These are phyloP conservation scores for Distichodus sexfasciatus DNA, from an alignment of 2,797 vertebrate genomes.

Conservation along the genomic window DNA sequence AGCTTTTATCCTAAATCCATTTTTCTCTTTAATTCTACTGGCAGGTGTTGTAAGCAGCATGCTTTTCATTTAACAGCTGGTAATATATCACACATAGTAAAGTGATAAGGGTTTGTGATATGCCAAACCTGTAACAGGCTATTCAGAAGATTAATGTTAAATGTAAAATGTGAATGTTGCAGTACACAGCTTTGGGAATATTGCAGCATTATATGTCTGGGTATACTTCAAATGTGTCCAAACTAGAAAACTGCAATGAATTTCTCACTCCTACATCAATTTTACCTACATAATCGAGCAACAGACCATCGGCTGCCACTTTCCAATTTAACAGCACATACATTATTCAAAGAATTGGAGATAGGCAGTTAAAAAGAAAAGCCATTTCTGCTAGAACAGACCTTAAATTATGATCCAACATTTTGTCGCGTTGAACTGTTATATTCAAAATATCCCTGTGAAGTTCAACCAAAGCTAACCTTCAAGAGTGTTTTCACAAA, in stretches of 20 bases:
- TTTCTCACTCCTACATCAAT: not conserved
- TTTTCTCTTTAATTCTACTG: constrained; percentile 56
- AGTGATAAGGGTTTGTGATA: constrained; percentile 14
- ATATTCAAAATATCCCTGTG: constrained; percentile 15
- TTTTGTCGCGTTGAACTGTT: constrained; percentile 32
- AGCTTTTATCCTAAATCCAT: constrained; percentile 56
- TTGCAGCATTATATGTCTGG: not conserved
- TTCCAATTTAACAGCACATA: constrained; percentile 33
- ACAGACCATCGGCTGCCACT: constrained; percentile 31
- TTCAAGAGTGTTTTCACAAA: constrained; percentile 33
- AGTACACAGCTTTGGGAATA: constrained; percentile 12
- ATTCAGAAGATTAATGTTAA: constrained; percentile 13
- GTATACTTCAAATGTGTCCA: not conserved
- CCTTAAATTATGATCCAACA: constrained; percentile 39
- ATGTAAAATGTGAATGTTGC: constrained; percentile 21
- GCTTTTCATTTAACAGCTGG: constrained; percentile 29
- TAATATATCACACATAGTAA: not conserved
- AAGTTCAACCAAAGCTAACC: constrained; percentile 27
- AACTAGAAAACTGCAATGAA: constrained; percentile 17
- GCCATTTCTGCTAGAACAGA: constrained; percentile 22
- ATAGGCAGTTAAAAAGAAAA: constrained; percentile 46
- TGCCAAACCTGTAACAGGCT: constrained; percentile 8
- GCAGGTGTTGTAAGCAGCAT: constrained; percentile 50
- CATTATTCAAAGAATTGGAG: constrained; percentile 34
- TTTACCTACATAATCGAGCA: constrained; percentile 6